Evolutionary conservation across 2,888 invertebrate species (phyloP).

Genomic region (Mimas tiliae): DNA sequence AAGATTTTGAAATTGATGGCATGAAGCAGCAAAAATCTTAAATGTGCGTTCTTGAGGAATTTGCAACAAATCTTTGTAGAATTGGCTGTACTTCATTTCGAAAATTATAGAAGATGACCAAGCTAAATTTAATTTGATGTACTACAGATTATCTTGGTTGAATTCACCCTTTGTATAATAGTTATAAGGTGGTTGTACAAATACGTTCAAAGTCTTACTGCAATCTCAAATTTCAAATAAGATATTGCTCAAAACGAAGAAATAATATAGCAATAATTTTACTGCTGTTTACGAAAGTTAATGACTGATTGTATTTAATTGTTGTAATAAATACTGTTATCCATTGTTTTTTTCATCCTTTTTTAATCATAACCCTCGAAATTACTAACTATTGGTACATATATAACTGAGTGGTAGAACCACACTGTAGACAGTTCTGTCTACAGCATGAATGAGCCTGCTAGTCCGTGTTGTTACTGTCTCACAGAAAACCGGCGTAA

Average conservation of each 20-base stretch:
- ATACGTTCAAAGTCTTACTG: constrained; percentile 42
- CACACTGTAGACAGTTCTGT: too few relatives aligned
- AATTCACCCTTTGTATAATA: constrained; percentile 57
- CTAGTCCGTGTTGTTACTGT: too few relatives aligned
- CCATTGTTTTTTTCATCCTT: neutral
- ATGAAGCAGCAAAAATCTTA: neutral
- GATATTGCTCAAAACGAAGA: neutral
- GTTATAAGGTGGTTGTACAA: constrained; percentile 53
- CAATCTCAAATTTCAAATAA: neutral
- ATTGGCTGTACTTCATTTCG: too few relatives aligned
- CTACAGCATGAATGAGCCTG: too few relatives aligned
- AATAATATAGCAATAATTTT: neutral
- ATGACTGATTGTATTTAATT: constrained; percentile 5
- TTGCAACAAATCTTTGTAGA: too few relatives aligned
- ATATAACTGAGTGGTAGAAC: too few relatives aligned
- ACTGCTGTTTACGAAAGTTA: neutral
- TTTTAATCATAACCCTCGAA: neutral
- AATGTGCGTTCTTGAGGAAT: too few relatives aligned
- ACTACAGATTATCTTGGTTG: constrained; percentile 37
- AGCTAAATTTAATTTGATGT: constrained; percentile 35
- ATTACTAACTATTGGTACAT: too few relatives aligned
- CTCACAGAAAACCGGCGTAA: too few relatives aligned
- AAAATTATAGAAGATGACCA: neutral
- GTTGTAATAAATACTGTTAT: neutral
- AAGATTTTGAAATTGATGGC: neutral